Base-by-base conservation (phyloP, 2,113 vertebrate genomes). In the Parus major region DNA sequence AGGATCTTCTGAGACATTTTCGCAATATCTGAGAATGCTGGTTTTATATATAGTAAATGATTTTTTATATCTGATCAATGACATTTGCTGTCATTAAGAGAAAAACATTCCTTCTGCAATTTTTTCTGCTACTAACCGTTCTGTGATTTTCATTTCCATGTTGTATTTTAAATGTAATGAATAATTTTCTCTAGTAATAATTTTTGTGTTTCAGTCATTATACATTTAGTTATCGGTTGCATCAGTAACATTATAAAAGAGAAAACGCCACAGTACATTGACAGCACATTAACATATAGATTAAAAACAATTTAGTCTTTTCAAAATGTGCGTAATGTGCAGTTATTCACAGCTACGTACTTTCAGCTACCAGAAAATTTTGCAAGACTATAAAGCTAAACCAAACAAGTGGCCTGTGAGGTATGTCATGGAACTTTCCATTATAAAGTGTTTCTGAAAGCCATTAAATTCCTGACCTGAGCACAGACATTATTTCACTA, bases 281-380 rank as follows among this genome's bases (percentile, higher is more conserved):
- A 79, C 75, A 57, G 28, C 11, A 2, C 46, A 97, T 96, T 97
- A 96, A 80, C 94, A 96, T 93, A 93, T 73, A 96, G 84, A 97
- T 96, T 95, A 96, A 94, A 95, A 90, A 83, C 57, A 78, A 90
- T 92, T 95, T 89, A 82, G 64, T n/a, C 19, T 84, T 86, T 91
- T 70, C 39, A 94, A 92, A 95, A 94, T 73, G 59, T 57, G 19
- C 4, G 4, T 29, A 81, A 88, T 8, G 14, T 66, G 36, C 69
- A 85, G 90, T 95, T 95, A 89, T 82, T 94, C 76, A 73, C 33
- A 90, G 15, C 12, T 61, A 85, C 53, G 56, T 75, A 56, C 19
- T 78, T 84, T 77, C 36, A 86, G 18, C 12, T 76, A 70, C n/a
- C 15, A 91, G 50, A 86, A 86, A 71, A 92, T 79, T 82, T 57